phyloP scores from a whole-genome alignment of 1,140 invertebrate species.

The Galleria mellonella region DNA sequence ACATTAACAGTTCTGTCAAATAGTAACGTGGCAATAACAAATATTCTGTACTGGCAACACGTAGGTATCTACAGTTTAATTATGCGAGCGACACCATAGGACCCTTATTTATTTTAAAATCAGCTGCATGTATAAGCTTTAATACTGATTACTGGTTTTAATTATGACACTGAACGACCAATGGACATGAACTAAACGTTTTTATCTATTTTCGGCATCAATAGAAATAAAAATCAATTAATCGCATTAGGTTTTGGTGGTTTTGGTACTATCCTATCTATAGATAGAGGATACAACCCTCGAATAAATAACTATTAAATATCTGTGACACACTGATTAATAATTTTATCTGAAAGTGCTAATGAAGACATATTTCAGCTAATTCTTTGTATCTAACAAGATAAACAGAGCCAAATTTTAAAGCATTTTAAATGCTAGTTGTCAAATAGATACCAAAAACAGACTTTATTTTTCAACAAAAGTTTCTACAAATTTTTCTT shows the following conservation, averaged over 20 bases:
- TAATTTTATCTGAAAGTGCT: too few species aligned
- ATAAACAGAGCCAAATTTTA: neutral
- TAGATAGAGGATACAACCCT: too few species aligned
- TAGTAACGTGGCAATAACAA: slow-evolving; percentile 48
- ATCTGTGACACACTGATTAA: too few species aligned
- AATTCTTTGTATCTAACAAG: too few species aligned
- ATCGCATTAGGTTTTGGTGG: too few species aligned
- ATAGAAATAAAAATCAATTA: too few species aligned
- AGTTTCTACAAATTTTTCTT: too few species aligned
- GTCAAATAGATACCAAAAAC: too few species aligned
- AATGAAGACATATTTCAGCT: too few species aligned
- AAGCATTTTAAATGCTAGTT: neutral
- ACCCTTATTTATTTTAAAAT: slow-evolving; percentile 1
- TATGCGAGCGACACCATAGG: slow-evolving; percentile 39
- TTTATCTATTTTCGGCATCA: neutral
- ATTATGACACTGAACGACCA: neutral
- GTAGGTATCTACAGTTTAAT: slow-evolving; percentile 38
- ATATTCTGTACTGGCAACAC: slow-evolving; percentile 44
- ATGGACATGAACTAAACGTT: neutral
- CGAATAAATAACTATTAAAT: too few species aligned
- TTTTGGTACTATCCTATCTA: too few species aligned
- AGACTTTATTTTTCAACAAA: neutral
- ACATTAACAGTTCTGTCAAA: slow-evolving; percentile 65
- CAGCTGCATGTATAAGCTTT: neutral
- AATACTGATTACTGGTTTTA: neutral